Evolutionary conservation across 37 sponge, comb jelly and placozoan species (phyloP).

Genomic region (Mnemiopsis leidyi): DNA sequence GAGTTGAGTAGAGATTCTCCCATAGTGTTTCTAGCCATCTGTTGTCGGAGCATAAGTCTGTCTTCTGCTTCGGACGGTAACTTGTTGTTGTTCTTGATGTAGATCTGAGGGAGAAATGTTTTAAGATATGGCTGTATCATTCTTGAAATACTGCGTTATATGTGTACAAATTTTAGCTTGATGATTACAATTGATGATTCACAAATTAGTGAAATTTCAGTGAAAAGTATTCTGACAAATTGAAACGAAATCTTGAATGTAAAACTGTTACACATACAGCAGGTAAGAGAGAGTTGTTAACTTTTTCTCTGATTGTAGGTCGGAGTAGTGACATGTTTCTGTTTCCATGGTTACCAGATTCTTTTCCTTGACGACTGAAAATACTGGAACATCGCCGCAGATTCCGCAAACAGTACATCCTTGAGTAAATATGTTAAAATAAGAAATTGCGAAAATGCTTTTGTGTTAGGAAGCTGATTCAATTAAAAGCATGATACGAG

Average conservation of each 20-base stretch:
- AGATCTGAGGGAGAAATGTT: neutral
- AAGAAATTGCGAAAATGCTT: no score
- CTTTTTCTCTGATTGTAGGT: conserved; percentile 39
- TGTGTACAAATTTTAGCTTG: no score
- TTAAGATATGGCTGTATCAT: neutral
- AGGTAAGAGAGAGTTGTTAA: conserved; percentile 47
- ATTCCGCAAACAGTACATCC: conserved; percentile 15
- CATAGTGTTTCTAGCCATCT: conserved; percentile 41
- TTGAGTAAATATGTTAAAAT: neutral
- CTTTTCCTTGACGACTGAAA: neutral
- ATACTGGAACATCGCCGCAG: neutral
- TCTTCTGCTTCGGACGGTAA: conserved; percentile 32
- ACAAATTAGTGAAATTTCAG: no score
- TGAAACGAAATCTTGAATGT: no score
- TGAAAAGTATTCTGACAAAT: neutral
- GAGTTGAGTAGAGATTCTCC: conserved; percentile 51
- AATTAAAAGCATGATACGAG: no score
- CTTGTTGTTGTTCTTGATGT: conserved; percentile 3
- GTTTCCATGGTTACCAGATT: neutral
- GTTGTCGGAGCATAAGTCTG: conserved; percentile 51
- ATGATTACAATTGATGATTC: no score
- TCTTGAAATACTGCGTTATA: no score
- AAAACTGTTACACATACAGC: neutral
- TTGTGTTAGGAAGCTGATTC: no score
- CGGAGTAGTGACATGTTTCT: neutral